Evolutionary conservation across 1,140 invertebrate genomes (phyloP).

Genomic region (Melitaea cinxia): DNA sequence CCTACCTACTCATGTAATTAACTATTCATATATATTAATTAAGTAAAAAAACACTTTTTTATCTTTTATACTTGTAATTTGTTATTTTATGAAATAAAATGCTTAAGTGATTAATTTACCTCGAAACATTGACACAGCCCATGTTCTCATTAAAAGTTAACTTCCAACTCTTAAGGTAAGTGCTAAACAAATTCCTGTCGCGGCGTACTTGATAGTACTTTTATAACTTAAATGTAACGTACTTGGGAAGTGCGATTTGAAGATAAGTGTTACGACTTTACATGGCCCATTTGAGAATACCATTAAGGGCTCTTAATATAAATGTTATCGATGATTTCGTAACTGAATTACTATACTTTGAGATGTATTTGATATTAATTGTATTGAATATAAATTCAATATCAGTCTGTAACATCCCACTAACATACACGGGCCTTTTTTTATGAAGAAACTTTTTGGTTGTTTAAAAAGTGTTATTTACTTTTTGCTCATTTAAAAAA

Average conservation of each 20-base stretch:
- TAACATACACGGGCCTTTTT: too few species aligned
- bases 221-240: slow-evolving; percentile 8
- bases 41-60: too few species aligned
- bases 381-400: too few species aligned
- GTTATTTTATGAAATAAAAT: neutral
- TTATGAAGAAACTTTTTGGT: too few species aligned
- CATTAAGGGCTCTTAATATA: neutral
- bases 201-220: slow-evolving; percentile 18
- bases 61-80: too few species aligned
- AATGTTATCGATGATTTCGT: neutral
- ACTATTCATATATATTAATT: too few species aligned
- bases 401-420: too few species aligned
- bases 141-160: slow-evolving; percentile 24
- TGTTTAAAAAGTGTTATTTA: too few species aligned
- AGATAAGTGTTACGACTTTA: slow-evolving; percentile 7
- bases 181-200: slow-evolving; percentile 26
- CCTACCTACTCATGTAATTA: too few species aligned
- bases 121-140: slow-evolving; percentile 12
- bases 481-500: too few species aligned
- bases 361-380: neutral
- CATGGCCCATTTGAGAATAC: slow-evolving; percentile 2
- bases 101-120: slow-evolving; percentile 16
- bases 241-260: slow-evolving; percentile 5
- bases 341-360: neutral
- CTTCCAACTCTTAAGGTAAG: slow-evolving; percentile 11